These are phyloP conservation scores for Drosophila melanosoma DNA, from an alignment of 2,888 invertebrate species.

Conservation along the genomic window DNA sequence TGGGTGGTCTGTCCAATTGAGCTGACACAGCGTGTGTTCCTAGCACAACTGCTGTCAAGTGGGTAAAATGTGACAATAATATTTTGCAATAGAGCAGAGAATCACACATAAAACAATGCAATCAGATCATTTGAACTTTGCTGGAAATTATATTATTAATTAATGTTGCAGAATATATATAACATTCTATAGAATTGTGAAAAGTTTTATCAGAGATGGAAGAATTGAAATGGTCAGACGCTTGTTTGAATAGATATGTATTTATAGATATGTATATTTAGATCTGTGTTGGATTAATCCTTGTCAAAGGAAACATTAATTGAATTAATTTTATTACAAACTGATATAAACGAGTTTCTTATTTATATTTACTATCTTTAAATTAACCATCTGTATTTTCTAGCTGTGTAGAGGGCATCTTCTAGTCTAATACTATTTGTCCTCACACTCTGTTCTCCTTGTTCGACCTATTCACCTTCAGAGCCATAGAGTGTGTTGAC, in stretches of 20 bases:
- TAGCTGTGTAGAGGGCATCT: neutral
- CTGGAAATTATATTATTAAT: slow-evolving; percentile 16
- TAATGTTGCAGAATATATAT: neutral
- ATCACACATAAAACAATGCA: slow-evolving; percentile 7
- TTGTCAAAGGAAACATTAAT: neutral
- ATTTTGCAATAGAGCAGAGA: slow-evolving; percentile 5
- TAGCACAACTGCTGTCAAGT: slow-evolving; percentile 30
- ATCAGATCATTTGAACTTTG: slow-evolving; percentile 7
- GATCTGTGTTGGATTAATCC: too few species aligned
- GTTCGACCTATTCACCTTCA: neutral
- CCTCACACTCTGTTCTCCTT: neutral
- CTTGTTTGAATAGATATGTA: neutral
- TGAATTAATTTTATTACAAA: neutral
- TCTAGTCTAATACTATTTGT: neutral
- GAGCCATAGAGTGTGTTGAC: slow-evolving; percentile 11
- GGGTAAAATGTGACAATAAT: slow-evolving; percentile 40
- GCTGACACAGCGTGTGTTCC: slow-evolving; percentile 47
- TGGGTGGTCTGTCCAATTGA: slow-evolving; percentile 21
- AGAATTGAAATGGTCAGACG: neutral
- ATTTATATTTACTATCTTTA: neutral
- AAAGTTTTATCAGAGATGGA: neutral
- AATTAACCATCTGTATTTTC: too few species aligned
- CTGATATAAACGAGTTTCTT: neutral
- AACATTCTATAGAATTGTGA: neutral
- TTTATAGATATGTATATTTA: neutral